Percentiles rank a stretch among this genome's conserved stretches.
Conservation (phyloP, 2,797 vertebrate species). For the Toxotes lorentzi region DNA sequence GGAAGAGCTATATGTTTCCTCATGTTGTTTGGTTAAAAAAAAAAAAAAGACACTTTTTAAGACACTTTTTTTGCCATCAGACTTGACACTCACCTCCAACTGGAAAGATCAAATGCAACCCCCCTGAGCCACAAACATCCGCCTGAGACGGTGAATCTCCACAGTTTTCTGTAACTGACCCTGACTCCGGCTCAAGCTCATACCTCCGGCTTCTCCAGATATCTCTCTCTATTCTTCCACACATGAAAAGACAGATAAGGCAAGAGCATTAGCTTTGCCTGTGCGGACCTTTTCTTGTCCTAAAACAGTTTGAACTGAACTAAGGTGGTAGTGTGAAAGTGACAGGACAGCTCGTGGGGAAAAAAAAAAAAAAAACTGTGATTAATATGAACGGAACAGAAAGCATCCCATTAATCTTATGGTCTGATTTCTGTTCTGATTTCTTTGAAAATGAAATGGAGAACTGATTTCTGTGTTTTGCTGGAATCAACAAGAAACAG, state of each 20-base stretch:
- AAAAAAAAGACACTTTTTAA: neutral
- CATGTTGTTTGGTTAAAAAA: slow-evolving; percentile 31
- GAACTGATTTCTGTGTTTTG: neutral
- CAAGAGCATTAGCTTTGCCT: too few species aligned
- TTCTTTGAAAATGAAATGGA: neutral
- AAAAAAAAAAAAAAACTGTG: neutral
- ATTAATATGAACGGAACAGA: neutral
- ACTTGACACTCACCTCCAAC: slow-evolving; percentile 14
- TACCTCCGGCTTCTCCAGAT: slow-evolving; percentile 1
- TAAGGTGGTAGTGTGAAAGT: neutral
- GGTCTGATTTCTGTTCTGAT: too few species aligned
- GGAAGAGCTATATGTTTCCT: slow-evolving; percentile 55
- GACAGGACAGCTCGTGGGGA: neutral
- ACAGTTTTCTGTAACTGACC: neutral
- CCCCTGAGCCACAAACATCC: neutral
- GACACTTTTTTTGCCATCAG: slow-evolving; percentile 37
- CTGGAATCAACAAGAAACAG: neutral
- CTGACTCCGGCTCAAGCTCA: neutral
- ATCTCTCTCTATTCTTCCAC: slow-evolving; percentile 1
- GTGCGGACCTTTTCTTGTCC: too few species aligned
- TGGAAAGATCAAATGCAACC: neutral
- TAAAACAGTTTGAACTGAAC: neutral
- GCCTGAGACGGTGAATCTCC: neutral
- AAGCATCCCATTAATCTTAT: neutral
- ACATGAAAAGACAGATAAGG: neutral